Conservation (phyloP, 2,113 vertebrate species). For the Prunella fulvescens region DNA sequence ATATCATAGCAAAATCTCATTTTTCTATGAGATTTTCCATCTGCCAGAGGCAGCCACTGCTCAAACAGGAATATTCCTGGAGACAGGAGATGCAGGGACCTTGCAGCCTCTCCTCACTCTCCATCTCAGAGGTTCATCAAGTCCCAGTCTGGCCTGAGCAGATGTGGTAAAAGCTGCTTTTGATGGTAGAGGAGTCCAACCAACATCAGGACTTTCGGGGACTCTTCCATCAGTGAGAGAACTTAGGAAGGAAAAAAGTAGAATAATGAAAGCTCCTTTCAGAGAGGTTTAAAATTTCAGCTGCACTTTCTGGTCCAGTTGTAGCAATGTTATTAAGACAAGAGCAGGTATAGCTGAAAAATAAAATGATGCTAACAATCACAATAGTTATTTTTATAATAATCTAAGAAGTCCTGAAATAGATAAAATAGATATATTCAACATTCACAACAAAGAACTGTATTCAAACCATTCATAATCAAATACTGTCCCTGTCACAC, state of each 20-base stretch:
- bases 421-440: neutral
- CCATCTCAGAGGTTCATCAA: fast-evolving
- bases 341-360: neutral
- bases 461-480: neutral
- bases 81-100: neutral
- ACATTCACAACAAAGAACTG: neutral
- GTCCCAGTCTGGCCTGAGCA: neutral
- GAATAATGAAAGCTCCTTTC: neutral
- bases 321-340: neutral
- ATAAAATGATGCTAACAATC: neutral
- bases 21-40: neutral
- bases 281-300: neutral
- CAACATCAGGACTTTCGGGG: neutral
- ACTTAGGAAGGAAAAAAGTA: neutral
- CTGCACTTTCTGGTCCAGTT: neutral
- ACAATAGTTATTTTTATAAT: neutral
- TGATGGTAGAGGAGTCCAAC: neutral
- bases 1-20: neutral
- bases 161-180: neutral
- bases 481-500: neutral
- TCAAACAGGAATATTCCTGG: neutral
- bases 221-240: neutral
- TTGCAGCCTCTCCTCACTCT: neutral
- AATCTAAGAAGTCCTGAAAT: neutral
- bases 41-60: neutral